phyloP scores from a whole-genome alignment of 2,113 vertebrate genomes.

The Hippolais icterina region DNA sequence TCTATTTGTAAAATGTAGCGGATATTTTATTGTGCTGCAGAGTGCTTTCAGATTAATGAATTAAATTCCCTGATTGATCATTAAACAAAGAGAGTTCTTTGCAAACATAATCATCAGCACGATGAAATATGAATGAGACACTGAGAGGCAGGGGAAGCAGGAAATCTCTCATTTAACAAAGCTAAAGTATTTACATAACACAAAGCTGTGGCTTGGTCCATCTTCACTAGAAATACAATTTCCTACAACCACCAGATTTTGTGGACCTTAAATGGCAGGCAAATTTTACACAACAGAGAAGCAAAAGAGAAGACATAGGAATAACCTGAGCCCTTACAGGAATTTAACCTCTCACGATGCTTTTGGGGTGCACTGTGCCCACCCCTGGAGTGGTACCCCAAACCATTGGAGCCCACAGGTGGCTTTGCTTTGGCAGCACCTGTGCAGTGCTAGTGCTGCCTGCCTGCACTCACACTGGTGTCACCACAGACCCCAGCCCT shows the following conservation, averaged over 20 bases:
- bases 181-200: neutral
- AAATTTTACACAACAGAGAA: neutral
- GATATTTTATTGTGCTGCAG: constrained; percentile 2
- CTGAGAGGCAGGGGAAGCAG: neutral
- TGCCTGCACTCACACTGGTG: neutral
- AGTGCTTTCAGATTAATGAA: constrained; percentile 22
- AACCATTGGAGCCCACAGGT: neutral
- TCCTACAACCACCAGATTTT: neutral
- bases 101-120: neutral
- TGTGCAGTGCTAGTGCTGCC: accelerated
- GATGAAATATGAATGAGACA: constrained; percentile 24
- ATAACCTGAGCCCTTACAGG: neutral
- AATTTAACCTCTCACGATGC: accelerated
- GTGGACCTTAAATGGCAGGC: accelerated
- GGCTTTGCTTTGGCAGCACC: neutral
- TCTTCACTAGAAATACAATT: neutral
- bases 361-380: neutral
- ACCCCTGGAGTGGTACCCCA: neutral
- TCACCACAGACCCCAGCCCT: neutral
- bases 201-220: neutral
- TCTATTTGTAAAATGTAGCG: neutral
- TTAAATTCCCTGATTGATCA: constrained; percentile 22
- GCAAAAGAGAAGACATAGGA: neutral
- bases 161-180: neutral
- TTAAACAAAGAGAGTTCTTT: constrained; percentile 17